phyloP scores from a whole-genome alignment of 30 jellyfish, hydroid and myxozoan genomes.

The Nemopilema nomurai region DNA sequence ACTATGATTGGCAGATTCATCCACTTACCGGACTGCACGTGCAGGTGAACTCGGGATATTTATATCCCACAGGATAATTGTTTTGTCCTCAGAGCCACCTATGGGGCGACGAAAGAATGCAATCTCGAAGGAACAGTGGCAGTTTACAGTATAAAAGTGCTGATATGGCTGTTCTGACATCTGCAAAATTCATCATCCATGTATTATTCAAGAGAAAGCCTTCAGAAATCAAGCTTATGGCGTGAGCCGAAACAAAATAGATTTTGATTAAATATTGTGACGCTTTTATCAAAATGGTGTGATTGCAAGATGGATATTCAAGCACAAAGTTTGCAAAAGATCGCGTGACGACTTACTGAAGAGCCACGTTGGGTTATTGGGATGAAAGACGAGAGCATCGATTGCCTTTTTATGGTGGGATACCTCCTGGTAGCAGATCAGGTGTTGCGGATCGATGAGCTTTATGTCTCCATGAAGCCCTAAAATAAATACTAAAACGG shows the following conservation, averaged over 20 bases:
- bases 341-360: conserved; percentile 88
- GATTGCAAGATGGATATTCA: not conserved
- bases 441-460: conserved; percentile 84
- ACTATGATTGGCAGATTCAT: not conserved
- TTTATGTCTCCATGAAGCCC: conserved; percentile 89
- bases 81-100: conserved; percentile 99
- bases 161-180: not conserved
- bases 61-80: conserved; percentile 93
- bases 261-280: not conserved
- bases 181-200: not conserved
- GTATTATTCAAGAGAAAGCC: not conserved
- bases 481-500: not conserved
- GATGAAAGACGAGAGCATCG: conserved; percentile 96
- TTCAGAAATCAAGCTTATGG: not conserved
- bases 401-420: conserved; percentile 95
- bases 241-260: not conserved
- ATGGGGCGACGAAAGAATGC: not conserved
- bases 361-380: conserved; percentile 80
- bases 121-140: not conserved
- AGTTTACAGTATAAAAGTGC: not conserved
- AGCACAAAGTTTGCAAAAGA: too few relatives aligned
- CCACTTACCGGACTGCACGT: not conserved
- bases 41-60: conserved; percentile 80
- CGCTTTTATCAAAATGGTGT: not conserved
- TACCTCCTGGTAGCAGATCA: conserved; percentile 85